Percentiles rank a stretch among this genome's conserved stretches.
Conservation (phyloP, 2,797 vertebrate genomes). For the Sorex maritimensis region DNA sequence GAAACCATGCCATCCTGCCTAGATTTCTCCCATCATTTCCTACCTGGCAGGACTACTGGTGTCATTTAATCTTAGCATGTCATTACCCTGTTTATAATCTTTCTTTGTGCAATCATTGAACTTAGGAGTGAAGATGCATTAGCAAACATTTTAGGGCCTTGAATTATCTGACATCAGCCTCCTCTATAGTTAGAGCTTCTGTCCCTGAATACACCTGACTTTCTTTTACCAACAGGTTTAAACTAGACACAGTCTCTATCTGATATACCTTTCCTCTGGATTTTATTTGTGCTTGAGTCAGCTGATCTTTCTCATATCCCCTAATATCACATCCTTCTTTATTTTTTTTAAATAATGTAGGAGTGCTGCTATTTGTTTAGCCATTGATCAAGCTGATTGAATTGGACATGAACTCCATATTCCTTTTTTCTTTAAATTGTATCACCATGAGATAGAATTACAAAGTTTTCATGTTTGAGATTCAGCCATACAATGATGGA, state of each 20-base stretch:
- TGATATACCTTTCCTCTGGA: not conserved
- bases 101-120: not conserved
- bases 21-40: slow-evolving; percentile 20
- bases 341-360: too few relatives aligned
- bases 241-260: not conserved
- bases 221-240: not conserved
- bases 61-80: not conserved
- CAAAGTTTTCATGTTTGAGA: too few relatives aligned
- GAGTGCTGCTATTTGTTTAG: too few relatives aligned
- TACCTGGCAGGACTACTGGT: not conserved
- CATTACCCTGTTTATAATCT: not conserved
- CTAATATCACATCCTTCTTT: not conserved
- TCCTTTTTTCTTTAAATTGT: too few relatives aligned
- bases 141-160: not conserved
- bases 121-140: not conserved
- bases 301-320: not conserved
- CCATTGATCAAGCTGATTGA: too few relatives aligned
- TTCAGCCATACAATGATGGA: too few relatives aligned
- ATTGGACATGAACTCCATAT: too few relatives aligned
- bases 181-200: not conserved
- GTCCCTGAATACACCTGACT: not conserved
- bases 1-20: not conserved
- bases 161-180: not conserved
- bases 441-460: too few relatives aligned
- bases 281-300: not conserved